Evolutionary conservation across 2,888 invertebrate species (phyloP).

Genomic region (Polydrusus cervinus): DNA sequence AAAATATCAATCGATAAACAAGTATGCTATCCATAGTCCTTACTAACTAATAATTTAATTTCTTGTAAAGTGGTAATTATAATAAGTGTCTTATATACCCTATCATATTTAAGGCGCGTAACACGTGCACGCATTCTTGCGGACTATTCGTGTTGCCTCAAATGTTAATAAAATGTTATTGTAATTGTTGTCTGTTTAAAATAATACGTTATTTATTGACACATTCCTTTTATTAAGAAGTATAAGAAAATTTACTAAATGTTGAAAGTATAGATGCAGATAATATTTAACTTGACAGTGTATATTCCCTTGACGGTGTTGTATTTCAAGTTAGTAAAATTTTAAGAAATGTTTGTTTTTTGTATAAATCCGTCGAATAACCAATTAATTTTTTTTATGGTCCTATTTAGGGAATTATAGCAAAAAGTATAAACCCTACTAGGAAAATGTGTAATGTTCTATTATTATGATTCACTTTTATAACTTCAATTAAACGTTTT

Average conservation of each 20-base stretch:
- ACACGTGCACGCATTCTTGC: constrained; percentile 37
- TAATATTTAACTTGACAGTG: constrained; percentile 19
- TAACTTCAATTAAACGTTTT: too few relatives aligned
- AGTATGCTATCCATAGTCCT: constrained; percentile 29
- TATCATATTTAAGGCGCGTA: constrained; percentile 31
- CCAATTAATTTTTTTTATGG: too few relatives aligned
- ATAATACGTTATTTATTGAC: constrained; percentile 47
- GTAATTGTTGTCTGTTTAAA: constrained; percentile 54
- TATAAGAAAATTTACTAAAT: constrained; percentile 27
- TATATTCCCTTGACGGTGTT: too few relatives aligned
- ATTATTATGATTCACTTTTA: too few relatives aligned
- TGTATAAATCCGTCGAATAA: too few relatives aligned
- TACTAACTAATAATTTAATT: constrained; percentile 25
- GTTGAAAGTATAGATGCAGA: constrained; percentile 26
- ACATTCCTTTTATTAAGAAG: constrained; percentile 19
- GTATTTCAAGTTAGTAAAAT: too few relatives aligned
- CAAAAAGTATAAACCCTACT: too few relatives aligned
- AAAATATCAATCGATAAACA: constrained; percentile 19
- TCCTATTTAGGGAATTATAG: too few relatives aligned
- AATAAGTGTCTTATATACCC: constrained; percentile 53
- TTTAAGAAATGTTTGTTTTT: too few relatives aligned
- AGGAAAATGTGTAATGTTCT: too few relatives aligned
- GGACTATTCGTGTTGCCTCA: constrained; percentile 44
- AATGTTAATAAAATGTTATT: constrained; percentile 50
- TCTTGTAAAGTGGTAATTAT: constrained; percentile 47